Conservation (phyloP, 2,888 invertebrate genomes). For the Agriopis leucophaearia region DNA sequence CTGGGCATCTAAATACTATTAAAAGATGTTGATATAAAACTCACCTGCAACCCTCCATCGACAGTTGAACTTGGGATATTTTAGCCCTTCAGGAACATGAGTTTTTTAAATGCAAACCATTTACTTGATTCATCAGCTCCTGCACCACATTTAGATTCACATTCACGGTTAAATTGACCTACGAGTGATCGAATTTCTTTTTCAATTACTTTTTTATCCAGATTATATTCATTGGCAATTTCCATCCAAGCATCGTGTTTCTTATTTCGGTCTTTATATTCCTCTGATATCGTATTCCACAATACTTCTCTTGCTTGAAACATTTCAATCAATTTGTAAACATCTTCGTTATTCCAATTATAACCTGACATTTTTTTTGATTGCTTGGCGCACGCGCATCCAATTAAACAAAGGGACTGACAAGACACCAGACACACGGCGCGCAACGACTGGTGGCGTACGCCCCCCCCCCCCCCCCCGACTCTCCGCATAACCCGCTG, state of each 20-base stretch:
- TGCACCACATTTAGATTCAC: constrained; percentile 43
- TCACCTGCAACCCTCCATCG: constrained; percentile 3
- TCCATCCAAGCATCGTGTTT: constrained; percentile 51
- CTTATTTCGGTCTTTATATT: constrained; percentile 49
- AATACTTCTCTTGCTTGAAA: constrained; percentile 51
- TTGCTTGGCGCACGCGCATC: constrained; percentile 44
- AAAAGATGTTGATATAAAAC: constrained; percentile 33
- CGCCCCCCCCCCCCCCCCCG: too few species aligned
- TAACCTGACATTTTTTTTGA: constrained; percentile 20
- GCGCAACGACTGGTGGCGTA: too few species aligned
- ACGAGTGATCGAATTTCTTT: constrained; percentile 41
- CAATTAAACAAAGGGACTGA: too few species aligned
- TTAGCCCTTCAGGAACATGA: constrained; percentile 44
- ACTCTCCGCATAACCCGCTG: too few species aligned
- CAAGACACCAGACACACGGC: too few species aligned
- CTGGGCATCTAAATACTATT: constrained; percentile 46
- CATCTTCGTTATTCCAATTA: constrained; percentile 43
- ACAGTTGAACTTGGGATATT: constrained; percentile 15
- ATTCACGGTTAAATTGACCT: constrained; percentile 42
- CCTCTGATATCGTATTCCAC: constrained; percentile 48
- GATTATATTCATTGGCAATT: constrained; percentile 44
- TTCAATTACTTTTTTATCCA: constrained; percentile 44
- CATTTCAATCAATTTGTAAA: constrained; percentile 49
- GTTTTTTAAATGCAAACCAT: constrained; percentile 49
- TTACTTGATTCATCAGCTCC: constrained; percentile 44